Evolutionary conservation across 2,113 vertebrate genomes (phyloP).

Genomic region (Notothenia rossii): DNA sequence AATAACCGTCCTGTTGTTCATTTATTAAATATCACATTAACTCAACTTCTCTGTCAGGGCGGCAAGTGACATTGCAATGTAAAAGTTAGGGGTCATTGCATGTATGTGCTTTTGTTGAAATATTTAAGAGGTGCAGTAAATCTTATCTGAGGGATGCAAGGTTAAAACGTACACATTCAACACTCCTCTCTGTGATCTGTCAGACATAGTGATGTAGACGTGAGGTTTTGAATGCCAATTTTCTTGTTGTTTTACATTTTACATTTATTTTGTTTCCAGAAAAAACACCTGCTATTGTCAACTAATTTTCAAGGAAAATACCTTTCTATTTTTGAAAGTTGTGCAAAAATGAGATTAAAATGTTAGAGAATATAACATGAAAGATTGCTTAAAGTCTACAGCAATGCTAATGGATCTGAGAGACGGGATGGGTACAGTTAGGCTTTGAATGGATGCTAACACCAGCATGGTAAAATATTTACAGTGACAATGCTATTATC

Average conservation of each 20-base stretch:
- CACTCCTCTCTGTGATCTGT: slow-evolving; percentile 5
- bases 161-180: slow-evolving; percentile 27
- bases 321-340: background rate
- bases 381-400: background rate
- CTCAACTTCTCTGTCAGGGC: slow-evolving; percentile 30
- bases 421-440: background rate
- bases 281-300: background rate
- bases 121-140: slow-evolving; percentile 44
- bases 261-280: background rate
- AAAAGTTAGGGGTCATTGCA: slow-evolving; percentile 34
- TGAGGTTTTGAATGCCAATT: slow-evolving; percentile 2
- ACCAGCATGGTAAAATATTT: background rate
- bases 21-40: slow-evolving; percentile 58
- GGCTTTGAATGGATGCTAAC: background rate
- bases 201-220: slow-evolving; percentile 17
- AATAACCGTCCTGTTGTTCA: slow-evolving; percentile 58
- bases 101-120: slow-evolving; percentile 25
- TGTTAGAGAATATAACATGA: background rate
- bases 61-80: slow-evolving; percentile 37
- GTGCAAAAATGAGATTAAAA: background rate
- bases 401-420: too few species aligned
- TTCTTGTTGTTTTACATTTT: too few species aligned
- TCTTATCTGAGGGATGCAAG: slow-evolving; percentile 37
- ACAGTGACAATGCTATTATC: background rate
- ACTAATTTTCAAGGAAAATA: background rate